Evolutionary conservation across 2,113 vertebrate genomes (phyloP).

Genomic region (Ammodytes marinus): DNA sequence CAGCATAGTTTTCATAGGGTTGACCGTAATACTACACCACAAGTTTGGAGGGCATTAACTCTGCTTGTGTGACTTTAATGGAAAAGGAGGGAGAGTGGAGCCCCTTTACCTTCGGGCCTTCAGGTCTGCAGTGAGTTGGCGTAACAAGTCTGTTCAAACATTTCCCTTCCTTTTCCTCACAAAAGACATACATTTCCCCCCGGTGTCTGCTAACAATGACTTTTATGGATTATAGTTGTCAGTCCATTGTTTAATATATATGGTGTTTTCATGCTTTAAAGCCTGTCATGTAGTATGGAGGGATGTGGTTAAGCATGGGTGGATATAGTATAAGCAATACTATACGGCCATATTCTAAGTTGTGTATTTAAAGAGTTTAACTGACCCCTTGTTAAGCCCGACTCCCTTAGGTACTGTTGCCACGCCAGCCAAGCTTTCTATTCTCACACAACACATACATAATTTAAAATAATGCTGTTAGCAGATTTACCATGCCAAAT

Average conservation of each 20-base stretch:
- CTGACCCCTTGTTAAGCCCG: not conserved
- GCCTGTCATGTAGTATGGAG: not conserved
- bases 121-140: slow-evolving; percentile 50
- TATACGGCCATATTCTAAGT: not conserved
- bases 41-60: slow-evolving; percentile 69
- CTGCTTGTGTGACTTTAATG: slow-evolving; percentile 79
- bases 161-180: slow-evolving; percentile 51
- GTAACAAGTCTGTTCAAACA: slow-evolving; percentile 61
- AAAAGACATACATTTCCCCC: slow-evolving; percentile 46
- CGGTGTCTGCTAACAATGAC: slow-evolving; percentile 66
- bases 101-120: slow-evolving; percentile 40
- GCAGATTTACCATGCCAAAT: not conserved
- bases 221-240: slow-evolving; percentile 64
- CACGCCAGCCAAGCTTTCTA: not conserved
- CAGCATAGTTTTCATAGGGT: slow-evolving; percentile 68
- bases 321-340: not conserved
- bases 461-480: not conserved
- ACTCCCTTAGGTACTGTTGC: not conserved
- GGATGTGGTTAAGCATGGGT: slow-evolving; percentile 14
- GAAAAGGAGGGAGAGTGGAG: slow-evolving; percentile 60
- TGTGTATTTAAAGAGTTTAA: not conserved
- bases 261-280: slow-evolving; percentile 29
- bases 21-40: slow-evolving; percentile 77
- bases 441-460: not conserved
- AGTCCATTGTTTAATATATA: slow-evolving; percentile 34